Evolutionary conservation across 2,113 vertebrate genomes (phyloP).

Genomic region (Meleagris gallopavo): DNA sequence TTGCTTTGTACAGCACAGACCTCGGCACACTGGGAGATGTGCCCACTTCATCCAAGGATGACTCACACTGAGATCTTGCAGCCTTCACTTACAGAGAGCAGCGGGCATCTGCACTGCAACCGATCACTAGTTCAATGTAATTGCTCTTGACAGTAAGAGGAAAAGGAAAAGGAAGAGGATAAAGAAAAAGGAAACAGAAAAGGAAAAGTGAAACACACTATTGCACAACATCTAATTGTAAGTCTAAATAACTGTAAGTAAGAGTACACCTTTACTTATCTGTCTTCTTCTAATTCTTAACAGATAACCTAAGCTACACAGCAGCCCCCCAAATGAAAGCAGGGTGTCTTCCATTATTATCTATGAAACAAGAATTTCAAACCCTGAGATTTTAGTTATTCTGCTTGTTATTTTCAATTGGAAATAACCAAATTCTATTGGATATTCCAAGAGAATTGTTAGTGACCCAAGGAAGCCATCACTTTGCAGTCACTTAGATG

Average conservation of each 20-base stretch:
- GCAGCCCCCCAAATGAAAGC: not conserved
- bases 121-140: not conserved
- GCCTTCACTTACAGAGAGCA: no score
- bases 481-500: fast-evolving
- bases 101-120: no score
- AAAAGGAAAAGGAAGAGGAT: no score
- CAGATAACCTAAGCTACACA: not conserved
- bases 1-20: no score
- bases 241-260: not conserved
- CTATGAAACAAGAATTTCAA: not conserved
- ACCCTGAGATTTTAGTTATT: not conserved
- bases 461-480: fast-evolving
- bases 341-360: not conserved
- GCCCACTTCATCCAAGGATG: no score
- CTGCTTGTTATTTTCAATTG: not conserved
- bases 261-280: not conserved
- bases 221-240: not conserved
- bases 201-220: not conserved
- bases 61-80: no score
- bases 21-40: no score
- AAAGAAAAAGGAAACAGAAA: not conserved
- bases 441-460: not conserved
- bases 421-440: not conserved
- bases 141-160: not conserved
- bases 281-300: not conserved